Evolutionary conservation across 2,113 vertebrate species (phyloP).

Genomic region (Cavia porcellus): DNA sequence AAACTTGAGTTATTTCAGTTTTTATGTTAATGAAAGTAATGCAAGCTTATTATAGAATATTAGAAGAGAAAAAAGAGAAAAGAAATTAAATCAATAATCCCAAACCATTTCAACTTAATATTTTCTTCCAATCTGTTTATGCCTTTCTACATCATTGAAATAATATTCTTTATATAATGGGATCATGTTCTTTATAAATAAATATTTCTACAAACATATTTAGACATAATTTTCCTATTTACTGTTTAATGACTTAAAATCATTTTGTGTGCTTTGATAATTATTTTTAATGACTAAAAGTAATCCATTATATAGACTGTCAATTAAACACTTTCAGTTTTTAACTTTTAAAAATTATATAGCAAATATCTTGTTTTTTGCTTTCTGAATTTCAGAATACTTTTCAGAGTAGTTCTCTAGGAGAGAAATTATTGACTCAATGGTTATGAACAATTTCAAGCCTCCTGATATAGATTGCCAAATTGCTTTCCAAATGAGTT

Average conservation of each 20-base stretch:
- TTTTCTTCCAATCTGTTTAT: slow-evolving; percentile 65
- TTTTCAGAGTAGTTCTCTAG: slow-evolving; percentile 56
- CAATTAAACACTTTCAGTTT: neutral
- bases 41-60: slow-evolving; percentile 69
- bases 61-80: slow-evolving; percentile 66
- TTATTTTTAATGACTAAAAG: slow-evolving; percentile 66
- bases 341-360: slow-evolving; percentile 48
- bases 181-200: slow-evolving; percentile 33
- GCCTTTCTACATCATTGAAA: slow-evolving; percentile 66
- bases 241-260: slow-evolving; percentile 64
- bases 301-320: neutral
- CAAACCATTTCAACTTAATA: slow-evolving; percentile 71
- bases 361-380: neutral
- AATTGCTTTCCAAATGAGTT: slow-evolving; percentile 77
- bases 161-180: slow-evolving; percentile 46
- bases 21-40: slow-evolving; percentile 71
- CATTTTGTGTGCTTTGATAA: slow-evolving; percentile 55
- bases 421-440: slow-evolving; percentile 54
- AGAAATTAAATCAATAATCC: slow-evolving; percentile 72
- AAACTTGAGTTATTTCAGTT: slow-evolving; percentile 75
- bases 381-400: slow-evolving; percentile 57
- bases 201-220: slow-evolving; percentile 65
- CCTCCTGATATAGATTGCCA: slow-evolving; percentile 69
- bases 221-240: slow-evolving; percentile 57
- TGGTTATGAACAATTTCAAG: slow-evolving; percentile 43